Percentiles rank a stretch among this genome's conserved stretches.
Conservation (phyloP, 2,888 invertebrate genomes). For the Arenicola marina region DNA sequence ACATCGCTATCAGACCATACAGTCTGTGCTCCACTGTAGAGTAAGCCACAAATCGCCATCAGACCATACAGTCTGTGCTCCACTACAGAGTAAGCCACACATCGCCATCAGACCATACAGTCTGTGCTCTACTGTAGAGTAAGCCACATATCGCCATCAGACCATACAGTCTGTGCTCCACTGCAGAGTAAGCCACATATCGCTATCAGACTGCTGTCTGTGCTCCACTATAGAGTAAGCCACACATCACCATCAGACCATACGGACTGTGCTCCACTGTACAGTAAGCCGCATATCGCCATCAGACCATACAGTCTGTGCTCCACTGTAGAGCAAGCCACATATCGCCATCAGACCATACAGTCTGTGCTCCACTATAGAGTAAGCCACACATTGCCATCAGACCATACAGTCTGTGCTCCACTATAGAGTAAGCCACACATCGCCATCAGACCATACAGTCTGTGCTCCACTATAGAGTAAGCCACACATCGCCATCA, state of each 20-base stretch:
- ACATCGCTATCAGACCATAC: slow-evolving; percentile 22
- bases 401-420: slow-evolving; percentile 24
- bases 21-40: slow-evolving; percentile 23
- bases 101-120: slow-evolving; percentile 22
- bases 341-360: slow-evolving; percentile 23
- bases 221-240: slow-evolving; percentile 27
- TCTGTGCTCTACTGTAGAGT: slow-evolving; percentile 26
- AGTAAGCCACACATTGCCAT: slow-evolving; percentile 23
- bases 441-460: slow-evolving; percentile 22
- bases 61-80: slow-evolving; percentile 24
- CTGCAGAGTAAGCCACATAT: slow-evolving; percentile 25
- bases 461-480: slow-evolving; percentile 25
- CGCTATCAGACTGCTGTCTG: slow-evolving; percentile 21
- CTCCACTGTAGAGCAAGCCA: slow-evolving; percentile 25
- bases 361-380: slow-evolving; percentile 22
- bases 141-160: slow-evolving; percentile 18
- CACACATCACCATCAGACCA: slow-evolving; percentile 19
- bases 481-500: slow-evolving; percentile 20
- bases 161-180: slow-evolving; percentile 23
- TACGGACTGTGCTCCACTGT: slow-evolving; percentile 23
- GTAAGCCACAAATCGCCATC: slow-evolving; percentile 23
- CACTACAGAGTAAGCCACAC: slow-evolving; percentile 25
- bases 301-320: slow-evolving; percentile 24
- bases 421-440: slow-evolving; percentile 25
- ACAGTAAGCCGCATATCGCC: slow-evolving; percentile 23